Evolutionary conservation across 2,113 vertebrate species (phyloP).

Genomic region (Esox niger): DNA sequence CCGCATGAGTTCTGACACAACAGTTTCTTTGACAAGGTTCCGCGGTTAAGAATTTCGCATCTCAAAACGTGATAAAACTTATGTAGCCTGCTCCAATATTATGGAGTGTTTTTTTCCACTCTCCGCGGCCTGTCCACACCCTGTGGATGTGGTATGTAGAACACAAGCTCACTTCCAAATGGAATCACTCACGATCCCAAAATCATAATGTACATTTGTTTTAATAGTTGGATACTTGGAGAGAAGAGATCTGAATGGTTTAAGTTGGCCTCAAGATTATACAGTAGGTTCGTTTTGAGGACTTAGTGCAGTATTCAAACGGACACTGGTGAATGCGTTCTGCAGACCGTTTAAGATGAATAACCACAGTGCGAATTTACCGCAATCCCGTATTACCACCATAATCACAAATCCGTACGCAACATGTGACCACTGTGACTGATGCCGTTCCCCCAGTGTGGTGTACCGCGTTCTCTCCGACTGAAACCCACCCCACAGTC

Average conservation of each 20-base stretch:
- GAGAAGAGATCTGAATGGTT: constrained; percentile 15
- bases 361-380: not conserved
- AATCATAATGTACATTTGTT: constrained; percentile 35
- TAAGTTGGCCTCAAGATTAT: constrained; percentile 26
- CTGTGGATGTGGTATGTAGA: constrained; percentile 48
- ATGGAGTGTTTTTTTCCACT: constrained; percentile 46
- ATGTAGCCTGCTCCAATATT: constrained; percentile 49
- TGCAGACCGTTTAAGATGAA: constrained; percentile 9
- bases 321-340: not conserved
- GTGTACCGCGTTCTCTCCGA: constrained; percentile 54
- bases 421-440: constrained; percentile 60
- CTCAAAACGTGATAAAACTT: constrained; percentile 53
- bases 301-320: not conserved
- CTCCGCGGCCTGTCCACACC: constrained; percentile 41
- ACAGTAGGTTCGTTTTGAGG: constrained; percentile 18
- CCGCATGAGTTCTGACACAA: constrained; percentile 14
- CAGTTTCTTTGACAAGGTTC: constrained; percentile 26
- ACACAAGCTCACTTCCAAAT: constrained; percentile 10
- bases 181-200: constrained; percentile 24
- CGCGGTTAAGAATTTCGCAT: constrained; percentile 33
- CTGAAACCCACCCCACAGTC: constrained; percentile 51
- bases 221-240: constrained; percentile 21
- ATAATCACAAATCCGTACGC: constrained; percentile 59
- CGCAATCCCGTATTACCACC: constrained; percentile 52
- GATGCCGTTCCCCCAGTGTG: constrained; percentile 56